Base-by-base conservation (phyloP, 2,113 vertebrate genomes). In the Stigmatopora argus region DNA sequence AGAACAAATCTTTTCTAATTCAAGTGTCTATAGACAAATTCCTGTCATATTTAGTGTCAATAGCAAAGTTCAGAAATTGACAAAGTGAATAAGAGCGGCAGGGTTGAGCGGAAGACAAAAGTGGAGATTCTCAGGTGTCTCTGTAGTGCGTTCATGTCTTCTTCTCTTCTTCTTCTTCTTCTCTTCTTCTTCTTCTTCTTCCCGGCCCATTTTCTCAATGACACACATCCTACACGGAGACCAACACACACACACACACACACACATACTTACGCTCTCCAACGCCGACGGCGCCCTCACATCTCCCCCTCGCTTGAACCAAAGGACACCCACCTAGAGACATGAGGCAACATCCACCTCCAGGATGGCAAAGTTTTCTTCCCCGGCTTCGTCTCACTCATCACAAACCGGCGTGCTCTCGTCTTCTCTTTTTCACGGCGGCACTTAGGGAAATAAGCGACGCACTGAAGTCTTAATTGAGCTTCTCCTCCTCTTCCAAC, bases 391-490 rank as follows among this genome's bases (percentile, higher is more conserved):
- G n/a, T 65, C 76, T 57, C 78, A 83, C 75, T 73, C 87, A 86
- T 89, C 87, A 89, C 85, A 89, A 31, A 31, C 26, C 26, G 76
- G 73, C n/a, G n/a, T n/a, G n/a, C n/a, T n/a, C 78, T 80, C 63
- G 55, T 67, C 72, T 71, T 72, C 73, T 79, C 85, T 89, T 88
- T 89, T 76, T 70, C 78, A 70, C 82, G 68, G 71, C 82, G 44
- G 76, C 46, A 78, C 86, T 66, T 58, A 73, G 52, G 83, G 82
- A 81, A 86, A 58, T 69, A 80, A 79, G 83, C 81, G 85, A 82
- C 86, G 81, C 86, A 87, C 75, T 88, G 86, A 89, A 89, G 87
- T 89, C 87, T 89, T 89, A 89, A 89, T 88, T 89, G 87, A 89
- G 87, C 80, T 85, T 89, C 86, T 85, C 80, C 83, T 66, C 70